A percentile compares a stretch with the other conserved stretches of the same genome.
These are phyloP conservation scores for Bombus pascuorum DNA, from an alignment of 1,140 invertebrate genomes.

Conservation along the genomic window DNA sequence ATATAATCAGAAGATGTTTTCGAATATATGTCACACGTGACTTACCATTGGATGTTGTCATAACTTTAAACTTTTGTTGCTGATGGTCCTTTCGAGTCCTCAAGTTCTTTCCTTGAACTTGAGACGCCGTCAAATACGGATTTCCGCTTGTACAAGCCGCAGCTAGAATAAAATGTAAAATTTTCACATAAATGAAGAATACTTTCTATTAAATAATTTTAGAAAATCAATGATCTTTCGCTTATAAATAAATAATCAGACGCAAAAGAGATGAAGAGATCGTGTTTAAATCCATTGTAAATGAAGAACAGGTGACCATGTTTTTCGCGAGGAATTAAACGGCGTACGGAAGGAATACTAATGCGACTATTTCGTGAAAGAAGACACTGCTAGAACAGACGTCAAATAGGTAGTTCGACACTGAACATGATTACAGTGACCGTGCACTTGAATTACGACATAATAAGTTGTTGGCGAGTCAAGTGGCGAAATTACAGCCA, in stretches of 20 bases:
- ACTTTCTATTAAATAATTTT: background rate
- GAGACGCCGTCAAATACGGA: constrained; percentile 12
- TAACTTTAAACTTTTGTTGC: constrained; percentile 20
- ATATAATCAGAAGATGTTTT: background rate
- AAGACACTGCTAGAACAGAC: constrained; percentile 20
- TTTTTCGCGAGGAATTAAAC: constrained; percentile 5
- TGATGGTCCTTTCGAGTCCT: background rate
- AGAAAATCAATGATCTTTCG: background rate
- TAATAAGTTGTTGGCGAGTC: constrained; percentile 41
- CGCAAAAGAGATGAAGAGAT: background rate
- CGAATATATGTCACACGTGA: background rate
- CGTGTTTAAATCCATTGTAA: background rate
- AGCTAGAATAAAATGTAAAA: constrained; percentile 1
- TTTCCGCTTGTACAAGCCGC: constrained; percentile 2
- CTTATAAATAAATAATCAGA: too few relatives aligned
- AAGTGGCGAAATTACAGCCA: constrained; percentile 34
- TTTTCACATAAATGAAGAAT: background rate
- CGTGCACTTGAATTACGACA: constrained; percentile 55
- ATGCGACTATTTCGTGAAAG: constrained; percentile 20
- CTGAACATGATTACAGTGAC: constrained; percentile 42
- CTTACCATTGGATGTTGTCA: constrained; percentile 51
- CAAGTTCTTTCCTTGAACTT: constrained; percentile 15
- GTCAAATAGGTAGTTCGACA: constrained; percentile 19
- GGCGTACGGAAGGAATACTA: constrained; percentile 21
- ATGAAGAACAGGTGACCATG: background rate